These are phyloP conservation scores for Tragelaphus scriptus DNA, from an alignment of 2,113 vertebrate species.

Conservation along the genomic window DNA sequence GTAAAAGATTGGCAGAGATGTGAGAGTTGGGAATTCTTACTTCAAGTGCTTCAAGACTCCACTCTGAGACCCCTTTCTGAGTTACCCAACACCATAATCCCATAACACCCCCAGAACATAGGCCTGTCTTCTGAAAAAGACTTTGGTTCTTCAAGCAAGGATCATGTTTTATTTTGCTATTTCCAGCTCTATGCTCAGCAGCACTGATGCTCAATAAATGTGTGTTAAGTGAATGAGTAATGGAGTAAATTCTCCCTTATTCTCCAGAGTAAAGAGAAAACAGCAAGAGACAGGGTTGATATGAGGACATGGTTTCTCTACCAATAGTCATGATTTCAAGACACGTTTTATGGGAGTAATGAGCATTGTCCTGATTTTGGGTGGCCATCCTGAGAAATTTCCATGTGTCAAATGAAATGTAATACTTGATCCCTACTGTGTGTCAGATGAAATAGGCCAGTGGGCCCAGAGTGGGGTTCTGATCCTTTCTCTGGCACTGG, in stretches of 20 bases:
- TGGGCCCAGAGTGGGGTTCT: neutral
- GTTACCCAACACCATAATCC: neutral
- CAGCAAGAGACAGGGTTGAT: neutral
- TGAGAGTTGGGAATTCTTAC: neutral
- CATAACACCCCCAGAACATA: neutral
- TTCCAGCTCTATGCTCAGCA: neutral
- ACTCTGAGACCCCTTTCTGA: neutral
- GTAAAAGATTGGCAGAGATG: neutral
- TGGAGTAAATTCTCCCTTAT: neutral
- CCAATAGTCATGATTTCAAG: neutral
- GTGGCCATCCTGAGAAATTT: neutral
- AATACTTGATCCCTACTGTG: neutral
- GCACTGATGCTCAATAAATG: neutral
- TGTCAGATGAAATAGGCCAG: neutral
- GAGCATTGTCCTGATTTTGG: neutral
- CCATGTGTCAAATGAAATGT: neutral
- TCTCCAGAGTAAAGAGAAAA: neutral
- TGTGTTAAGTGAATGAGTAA: neutral
- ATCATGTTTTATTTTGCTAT: neutral
- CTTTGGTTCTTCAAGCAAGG: neutral
- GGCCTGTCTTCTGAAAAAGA: neutral
- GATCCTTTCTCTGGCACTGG: neutral
- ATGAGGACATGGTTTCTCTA: neutral
- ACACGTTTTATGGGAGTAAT: neutral
- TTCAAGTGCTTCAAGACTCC: neutral